phyloP scores from a whole-genome alignment of 2,888 invertebrate genomes.

The Aspidapion aeneum region DNA sequence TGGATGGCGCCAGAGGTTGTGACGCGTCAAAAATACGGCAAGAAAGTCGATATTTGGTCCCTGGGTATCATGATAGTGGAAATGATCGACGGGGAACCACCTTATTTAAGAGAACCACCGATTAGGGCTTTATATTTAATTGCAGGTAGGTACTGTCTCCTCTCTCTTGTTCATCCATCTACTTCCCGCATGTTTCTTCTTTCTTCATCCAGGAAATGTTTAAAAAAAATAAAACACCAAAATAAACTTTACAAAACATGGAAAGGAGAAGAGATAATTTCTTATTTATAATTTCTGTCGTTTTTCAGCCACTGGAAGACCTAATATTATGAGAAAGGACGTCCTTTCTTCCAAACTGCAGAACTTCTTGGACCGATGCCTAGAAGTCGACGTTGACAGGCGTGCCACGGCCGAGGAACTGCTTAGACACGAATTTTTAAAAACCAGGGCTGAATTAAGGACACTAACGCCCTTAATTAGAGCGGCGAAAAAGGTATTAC shows the following conservation, averaged over 20 bases:
- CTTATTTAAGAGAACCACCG: conserved; percentile 94
- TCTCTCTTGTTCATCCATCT: too few species aligned
- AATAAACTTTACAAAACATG: too few species aligned
- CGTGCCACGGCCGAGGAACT: conserved; percentile 75
- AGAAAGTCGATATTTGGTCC: conserved; percentile 85
- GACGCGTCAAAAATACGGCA: conserved; percentile 89
- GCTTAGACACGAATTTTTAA: conserved; percentile 74
- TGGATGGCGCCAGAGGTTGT: conserved; percentile 99
- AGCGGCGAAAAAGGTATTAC: conserved; percentile 84
- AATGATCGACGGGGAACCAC: conserved; percentile 96
- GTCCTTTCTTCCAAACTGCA: conserved; percentile 73
- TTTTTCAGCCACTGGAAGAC: conserved; percentile 77
- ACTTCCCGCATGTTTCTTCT: too few species aligned
- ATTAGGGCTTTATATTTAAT: conserved; percentile 90
- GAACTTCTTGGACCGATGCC: conserved; percentile 82
- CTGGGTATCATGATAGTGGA: conserved; percentile 98
- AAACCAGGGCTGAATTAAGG: conserved; percentile 74
- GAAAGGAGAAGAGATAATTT: too few species aligned
- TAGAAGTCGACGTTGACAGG: conserved; percentile 78
- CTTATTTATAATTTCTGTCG: neutral
- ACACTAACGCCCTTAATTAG: conserved; percentile 86
- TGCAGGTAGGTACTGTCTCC: conserved; percentile 50
- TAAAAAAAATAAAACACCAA: too few species aligned
- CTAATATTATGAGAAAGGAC: conserved; percentile 81
- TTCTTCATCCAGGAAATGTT: too few species aligned